Conservation (phyloP, 2,113 vertebrate species). For the Hemichromis elongatus region DNA sequence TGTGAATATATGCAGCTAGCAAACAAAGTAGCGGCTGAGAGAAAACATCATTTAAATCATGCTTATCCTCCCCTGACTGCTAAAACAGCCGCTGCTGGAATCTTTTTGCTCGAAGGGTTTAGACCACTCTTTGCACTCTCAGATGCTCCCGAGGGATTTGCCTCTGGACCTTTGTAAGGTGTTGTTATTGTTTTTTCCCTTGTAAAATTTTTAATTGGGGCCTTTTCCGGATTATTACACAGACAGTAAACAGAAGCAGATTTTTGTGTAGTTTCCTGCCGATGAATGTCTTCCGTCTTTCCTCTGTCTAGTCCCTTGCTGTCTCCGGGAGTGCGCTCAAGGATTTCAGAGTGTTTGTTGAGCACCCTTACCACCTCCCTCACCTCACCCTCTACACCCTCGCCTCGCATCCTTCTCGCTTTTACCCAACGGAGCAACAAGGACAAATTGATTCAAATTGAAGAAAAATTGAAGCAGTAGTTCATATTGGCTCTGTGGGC, state of each 20-base stretch:
- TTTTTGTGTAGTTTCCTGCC: not conserved
- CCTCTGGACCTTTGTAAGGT: slow-evolving; percentile 27
- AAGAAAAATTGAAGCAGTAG: not conserved
- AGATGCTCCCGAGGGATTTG: not conserved
- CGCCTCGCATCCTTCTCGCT: not conserved
- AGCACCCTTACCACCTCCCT: not conserved
- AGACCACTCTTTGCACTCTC: slow-evolving; percentile 5
- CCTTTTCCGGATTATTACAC: not conserved
- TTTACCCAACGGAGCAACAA: slow-evolving; percentile 2
- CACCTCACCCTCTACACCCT: not conserved
- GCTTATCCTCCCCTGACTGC: slow-evolving; percentile 29
- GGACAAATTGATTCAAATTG: slow-evolving; percentile 34
- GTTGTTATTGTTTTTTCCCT: slow-evolving; percentile 30
- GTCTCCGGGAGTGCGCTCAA: slow-evolving; percentile 6
- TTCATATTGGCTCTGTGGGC: slow-evolving; percentile 3
- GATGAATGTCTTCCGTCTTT: slow-evolving; percentile 6
- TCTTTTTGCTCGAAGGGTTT: not conserved
- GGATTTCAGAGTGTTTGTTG: slow-evolving; percentile 28
- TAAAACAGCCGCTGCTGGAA: slow-evolving; percentile 24
- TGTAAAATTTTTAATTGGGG: slow-evolving; percentile 42
- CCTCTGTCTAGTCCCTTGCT: not conserved
- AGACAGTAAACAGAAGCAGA: slow-evolving; percentile 4
- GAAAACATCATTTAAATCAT: slow-evolving; percentile 50
- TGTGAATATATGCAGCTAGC: not conserved
- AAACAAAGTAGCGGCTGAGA: slow-evolving; percentile 36